phyloP scores from a whole-genome alignment of 1,140 invertebrate genomes.

The Achatina immaculata region DNA sequence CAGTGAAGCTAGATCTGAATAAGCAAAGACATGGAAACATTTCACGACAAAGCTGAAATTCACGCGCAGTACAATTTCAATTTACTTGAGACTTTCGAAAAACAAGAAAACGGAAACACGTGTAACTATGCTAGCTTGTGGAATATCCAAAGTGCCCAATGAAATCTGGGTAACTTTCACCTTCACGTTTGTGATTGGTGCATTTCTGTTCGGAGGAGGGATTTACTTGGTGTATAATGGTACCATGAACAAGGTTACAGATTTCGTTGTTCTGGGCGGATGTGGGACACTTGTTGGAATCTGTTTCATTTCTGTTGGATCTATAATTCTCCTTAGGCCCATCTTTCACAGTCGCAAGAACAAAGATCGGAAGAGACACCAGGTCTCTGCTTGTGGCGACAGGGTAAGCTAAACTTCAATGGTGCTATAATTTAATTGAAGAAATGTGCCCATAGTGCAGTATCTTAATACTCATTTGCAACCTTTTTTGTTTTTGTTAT shows the following conservation, averaged over 20 bases:
- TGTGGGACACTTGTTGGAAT: not conserved
- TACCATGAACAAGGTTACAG: not conserved
- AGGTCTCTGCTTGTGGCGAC: not conserved
- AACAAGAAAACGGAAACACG: too few species aligned
- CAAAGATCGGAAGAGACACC: not conserved
- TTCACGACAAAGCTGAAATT: too few species aligned
- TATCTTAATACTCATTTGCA: too few species aligned
- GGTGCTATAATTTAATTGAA: too few species aligned
- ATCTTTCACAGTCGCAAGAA: not conserved
- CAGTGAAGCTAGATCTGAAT: too few species aligned
- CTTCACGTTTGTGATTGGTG: constrained; percentile 13
- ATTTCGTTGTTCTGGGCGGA: constrained; percentile 16
- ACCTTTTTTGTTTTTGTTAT: too few species aligned
- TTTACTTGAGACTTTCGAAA: too few species aligned
- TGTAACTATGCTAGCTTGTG: too few species aligned
- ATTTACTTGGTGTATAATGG: not conserved
- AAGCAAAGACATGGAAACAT: too few species aligned
- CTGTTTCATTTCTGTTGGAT: not conserved
- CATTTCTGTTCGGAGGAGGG: constrained; percentile 5
- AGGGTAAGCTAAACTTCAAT: not conserved
- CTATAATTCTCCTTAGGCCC: not conserved
- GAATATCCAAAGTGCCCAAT: not conserved
- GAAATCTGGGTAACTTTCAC: constrained; percentile 9
- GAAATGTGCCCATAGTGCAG: too few species aligned
- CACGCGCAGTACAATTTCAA: too few species aligned